Percentiles rank a stretch among this genome's conserved stretches.
phyloP scores from a whole-genome alignment of 2,113 vertebrate genomes.

The Melanotaenia duboulayi region DNA sequence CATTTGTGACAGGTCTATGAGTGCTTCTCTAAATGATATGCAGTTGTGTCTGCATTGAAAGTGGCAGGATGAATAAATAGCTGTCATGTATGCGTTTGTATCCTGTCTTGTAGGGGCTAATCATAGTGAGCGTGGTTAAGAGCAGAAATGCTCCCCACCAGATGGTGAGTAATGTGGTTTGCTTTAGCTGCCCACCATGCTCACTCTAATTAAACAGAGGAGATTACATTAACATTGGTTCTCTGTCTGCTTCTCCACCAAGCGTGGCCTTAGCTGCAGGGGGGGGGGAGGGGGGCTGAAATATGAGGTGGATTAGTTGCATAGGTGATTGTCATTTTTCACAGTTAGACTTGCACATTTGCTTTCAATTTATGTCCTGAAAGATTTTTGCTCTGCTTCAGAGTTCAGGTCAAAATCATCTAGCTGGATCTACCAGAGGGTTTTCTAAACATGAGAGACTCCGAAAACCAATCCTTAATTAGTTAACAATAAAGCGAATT shows the following conservation, averaged over 20 bases:
- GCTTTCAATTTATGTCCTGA: neutral
- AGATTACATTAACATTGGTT: conserved; percentile 75
- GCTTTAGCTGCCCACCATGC: conserved; percentile 74
- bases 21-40: conserved; percentile 43
- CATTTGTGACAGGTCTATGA: conserved; percentile 28
- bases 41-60: conserved; percentile 60
- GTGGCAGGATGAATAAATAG: conserved; percentile 77
- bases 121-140: conserved; percentile 67
- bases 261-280: conserved; percentile 35
- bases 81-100: conserved; percentile 78
- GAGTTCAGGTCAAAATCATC: neutral
- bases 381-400: neutral
- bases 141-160: conserved; percentile 68
- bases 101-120: conserved; percentile 74
- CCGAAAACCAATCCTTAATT: neutral
- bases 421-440: neutral
- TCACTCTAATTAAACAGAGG: conserved; percentile 80
- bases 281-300: neutral
- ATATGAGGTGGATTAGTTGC: conserved; percentile 6
- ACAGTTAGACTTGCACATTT: conserved; percentile 14
- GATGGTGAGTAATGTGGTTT: conserved; percentile 80
- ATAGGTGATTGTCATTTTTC: conserved; percentile 37
- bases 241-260: conserved; percentile 71
- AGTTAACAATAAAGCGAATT: neutral
- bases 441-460: neutral